Conservation (phyloP, 2,113 vertebrate genomes). For the Corydoras maculifer region DNA sequence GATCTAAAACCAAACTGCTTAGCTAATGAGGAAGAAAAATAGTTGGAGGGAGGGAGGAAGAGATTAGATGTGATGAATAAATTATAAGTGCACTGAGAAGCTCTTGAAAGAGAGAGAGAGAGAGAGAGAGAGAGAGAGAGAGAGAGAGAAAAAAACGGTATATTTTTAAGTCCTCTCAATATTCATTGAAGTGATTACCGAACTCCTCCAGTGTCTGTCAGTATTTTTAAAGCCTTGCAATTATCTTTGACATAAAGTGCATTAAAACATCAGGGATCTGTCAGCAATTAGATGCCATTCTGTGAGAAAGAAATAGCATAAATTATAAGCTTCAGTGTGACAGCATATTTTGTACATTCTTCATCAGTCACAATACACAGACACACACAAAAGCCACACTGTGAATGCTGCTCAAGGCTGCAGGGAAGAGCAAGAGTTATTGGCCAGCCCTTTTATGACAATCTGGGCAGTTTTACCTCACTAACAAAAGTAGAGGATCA, state of each 20-base stretch:
- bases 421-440: conserved; percentile 32
- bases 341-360: neutral
- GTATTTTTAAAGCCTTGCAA: too few relatives aligned
- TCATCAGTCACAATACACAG: neutral
- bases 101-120: neutral
- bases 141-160: neutral
- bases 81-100: conserved; percentile 5
- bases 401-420: neutral
- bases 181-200: neutral
- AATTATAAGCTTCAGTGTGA: too few relatives aligned
- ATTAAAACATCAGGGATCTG: neutral
- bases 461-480: conserved; percentile 39
- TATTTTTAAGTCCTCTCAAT: conserved; percentile 11
- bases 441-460: conserved; percentile 29
- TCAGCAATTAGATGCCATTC: conserved; percentile 4
- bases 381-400: neutral
- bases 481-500: conserved; percentile 32
- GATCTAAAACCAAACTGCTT: conserved; percentile 22
- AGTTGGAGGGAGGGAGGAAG: neutral
- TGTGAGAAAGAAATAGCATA: neutral
- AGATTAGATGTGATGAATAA: conserved; percentile 20
- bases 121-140: neutral
- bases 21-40: conserved; percentile 18
- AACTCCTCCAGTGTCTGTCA: neutral
- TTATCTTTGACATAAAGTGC: neutral